Conservation (phyloP, 2,113 vertebrate genomes). For the Hyla sarda region DNA sequence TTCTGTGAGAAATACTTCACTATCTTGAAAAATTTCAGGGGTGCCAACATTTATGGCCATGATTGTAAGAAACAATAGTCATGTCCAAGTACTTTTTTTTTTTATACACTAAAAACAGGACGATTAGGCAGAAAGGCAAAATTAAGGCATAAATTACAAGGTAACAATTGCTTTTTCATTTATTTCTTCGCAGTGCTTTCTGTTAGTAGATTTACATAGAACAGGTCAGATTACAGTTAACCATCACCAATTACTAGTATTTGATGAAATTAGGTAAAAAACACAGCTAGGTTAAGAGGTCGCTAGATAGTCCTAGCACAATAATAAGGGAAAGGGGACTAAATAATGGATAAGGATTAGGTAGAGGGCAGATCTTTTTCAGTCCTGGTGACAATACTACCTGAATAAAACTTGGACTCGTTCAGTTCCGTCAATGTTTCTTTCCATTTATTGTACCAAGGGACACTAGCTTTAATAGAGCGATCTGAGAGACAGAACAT, state of each 20-base stretch:
- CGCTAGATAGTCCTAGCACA: conserved; percentile 65
- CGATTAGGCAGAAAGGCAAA: background rate
- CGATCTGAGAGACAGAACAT: conserved; percentile 86
- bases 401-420: conserved; percentile 86
- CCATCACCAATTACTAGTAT: conserved; percentile 64
- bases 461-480: conserved; percentile 90
- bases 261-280: conserved; percentile 58
- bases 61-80: background rate
- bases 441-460: conserved; percentile 93
- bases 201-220: conserved; percentile 39
- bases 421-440: conserved; percentile 86
- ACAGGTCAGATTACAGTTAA: conserved; percentile 46
- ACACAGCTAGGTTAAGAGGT: conserved; percentile 62
- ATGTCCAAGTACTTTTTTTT: background rate
- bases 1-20: no score
- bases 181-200: background rate
- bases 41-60: no score
- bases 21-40: no score
- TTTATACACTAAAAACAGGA: background rate
- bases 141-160: background rate
- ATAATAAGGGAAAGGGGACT: conserved; percentile 64
- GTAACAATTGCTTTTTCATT: background rate
- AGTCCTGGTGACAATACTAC: conserved; percentile 78
- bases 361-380: conserved; percentile 66
- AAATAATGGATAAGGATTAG: conserved; percentile 63